Conservation (phyloP, 2,113 vertebrate genomes). For the Pardalotus punctatus region DNA sequence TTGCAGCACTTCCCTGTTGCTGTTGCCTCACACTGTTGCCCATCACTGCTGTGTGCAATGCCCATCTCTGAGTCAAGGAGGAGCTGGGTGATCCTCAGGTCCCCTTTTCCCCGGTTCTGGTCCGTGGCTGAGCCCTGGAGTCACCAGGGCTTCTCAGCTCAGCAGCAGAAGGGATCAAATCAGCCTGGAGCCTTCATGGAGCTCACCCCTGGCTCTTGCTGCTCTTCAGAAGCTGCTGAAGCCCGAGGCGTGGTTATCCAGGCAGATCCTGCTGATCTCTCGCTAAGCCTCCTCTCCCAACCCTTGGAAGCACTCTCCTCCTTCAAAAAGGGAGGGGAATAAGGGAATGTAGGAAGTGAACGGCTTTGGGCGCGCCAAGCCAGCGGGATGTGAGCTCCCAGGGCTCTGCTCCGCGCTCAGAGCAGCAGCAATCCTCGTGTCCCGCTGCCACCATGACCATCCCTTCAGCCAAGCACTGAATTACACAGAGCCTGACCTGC, state of each 20-base stretch:
- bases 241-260: background rate
- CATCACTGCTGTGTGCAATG: background rate
- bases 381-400: background rate
- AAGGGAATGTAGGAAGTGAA: background rate
- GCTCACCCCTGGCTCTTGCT: background rate
- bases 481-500: accelerated
- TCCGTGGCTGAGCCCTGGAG: background rate
- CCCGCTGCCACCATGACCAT: background rate
- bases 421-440: background rate
- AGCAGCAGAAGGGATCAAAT: background rate
- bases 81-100: background rate
- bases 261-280: background rate
- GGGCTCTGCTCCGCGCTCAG: background rate
- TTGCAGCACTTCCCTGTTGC: background rate
- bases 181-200: background rate
- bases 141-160: background rate
- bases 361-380: background rate
- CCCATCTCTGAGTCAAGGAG: background rate
- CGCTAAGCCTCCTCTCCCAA: background rate
- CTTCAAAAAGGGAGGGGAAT: background rate
- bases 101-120: background rate
- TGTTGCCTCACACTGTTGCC: background rate
- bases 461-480: background rate
- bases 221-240: background rate
- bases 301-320: background rate